Evolutionary conservation across 2,113 vertebrate genomes (phyloP), one percentile per base, ranked within the genome.

Genomic region (Etheostoma spectabile): DNA sequence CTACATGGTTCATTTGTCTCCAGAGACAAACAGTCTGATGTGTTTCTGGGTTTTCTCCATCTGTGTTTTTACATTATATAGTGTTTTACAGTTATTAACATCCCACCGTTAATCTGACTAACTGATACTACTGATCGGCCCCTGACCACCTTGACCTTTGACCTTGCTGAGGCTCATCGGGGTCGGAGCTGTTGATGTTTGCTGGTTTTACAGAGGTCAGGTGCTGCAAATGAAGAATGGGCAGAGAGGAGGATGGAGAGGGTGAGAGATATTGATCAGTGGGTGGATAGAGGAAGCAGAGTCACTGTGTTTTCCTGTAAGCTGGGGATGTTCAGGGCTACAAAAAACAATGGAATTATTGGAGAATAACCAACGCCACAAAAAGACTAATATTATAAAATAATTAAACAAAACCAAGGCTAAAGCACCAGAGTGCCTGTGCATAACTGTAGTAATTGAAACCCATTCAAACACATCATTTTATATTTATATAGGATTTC

Each of bases 201-300:
- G 15, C 30, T 11, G 49, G 42, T 45, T n/a, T 42, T 80, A 61
- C 86, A 70, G 33, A 74, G 80, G 48, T 83, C 73, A 86, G 80
- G 46, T 65, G 63, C 14, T 62, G 55, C 30, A 51, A 56, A 60
- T 74, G 52, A 86, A 60, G 64, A 60, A 2, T 7, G 46, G 13
- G 42, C 19, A 77, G 27, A 49, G 27, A 51, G 14, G 74, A 60
- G 24, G 27, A 45, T 16, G 45, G 10, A 16, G 15, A 13, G 1
- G 22, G n/a, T 11, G 68, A 10, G 1, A 21, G 24, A 2, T 67
- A 61, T 62, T 48, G 66, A 77, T 77, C 68, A 45, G 21, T n/a
- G 0, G 2, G 18, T 46, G 62, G 57, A 45, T 0, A 5, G 38
- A 68, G 33, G 55, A 38, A 0, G 16, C n/a, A 38, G 38, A 33